Evolutionary conservation across 2,113 vertebrate genomes (phyloP), one percentile per base, ranked within the genome.

Genomic region (Sander lucioperca): DNA sequence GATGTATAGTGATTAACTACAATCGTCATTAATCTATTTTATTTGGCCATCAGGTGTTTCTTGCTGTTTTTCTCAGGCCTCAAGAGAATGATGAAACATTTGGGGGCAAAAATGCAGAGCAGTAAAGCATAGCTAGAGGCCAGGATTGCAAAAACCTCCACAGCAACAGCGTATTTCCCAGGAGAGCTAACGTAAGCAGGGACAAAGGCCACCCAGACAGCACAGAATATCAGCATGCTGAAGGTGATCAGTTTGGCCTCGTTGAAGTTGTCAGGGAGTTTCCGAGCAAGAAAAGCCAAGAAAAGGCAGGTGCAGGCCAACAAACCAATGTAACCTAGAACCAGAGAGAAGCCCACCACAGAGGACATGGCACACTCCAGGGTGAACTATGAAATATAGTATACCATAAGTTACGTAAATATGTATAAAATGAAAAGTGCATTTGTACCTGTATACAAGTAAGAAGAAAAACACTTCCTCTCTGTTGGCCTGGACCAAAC

Each of bases 171-270:
- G 59, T 93, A 95, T 70, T 94, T 95, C 1, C 92, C 92, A 4
- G 93, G 94, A 16, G 95, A 95, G 76, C 91, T 95, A 51, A 95
- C 53, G 4, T 95, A 94, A 13, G 95, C 93, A 4, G 95, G 95
- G 14, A 95, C 84, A 74, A 96, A 95, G 0, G 91, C 82, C 9
- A 95, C 69, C 95, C 94, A 96, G 7, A 96, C 90, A 9, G 88
- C 93, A 50, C 94, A 95, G 81, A 96, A 96, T 15, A 95, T 95
- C 80, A 96, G 67, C 95, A 96, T 96, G 90, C 94, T 96, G 87
- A 96, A 95, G 47, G 95, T 95, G 83, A 96, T 95, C 47, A 95
- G 94, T 58, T 92, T 89, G 80, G 91, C 91, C 75, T 92, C 91
- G 4, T 92, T 92, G 39, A 92, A 92, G 77, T 91, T 92, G 61